Conservation (phyloP, 2,888 invertebrate species). For the Andricus curvator region DNA sequence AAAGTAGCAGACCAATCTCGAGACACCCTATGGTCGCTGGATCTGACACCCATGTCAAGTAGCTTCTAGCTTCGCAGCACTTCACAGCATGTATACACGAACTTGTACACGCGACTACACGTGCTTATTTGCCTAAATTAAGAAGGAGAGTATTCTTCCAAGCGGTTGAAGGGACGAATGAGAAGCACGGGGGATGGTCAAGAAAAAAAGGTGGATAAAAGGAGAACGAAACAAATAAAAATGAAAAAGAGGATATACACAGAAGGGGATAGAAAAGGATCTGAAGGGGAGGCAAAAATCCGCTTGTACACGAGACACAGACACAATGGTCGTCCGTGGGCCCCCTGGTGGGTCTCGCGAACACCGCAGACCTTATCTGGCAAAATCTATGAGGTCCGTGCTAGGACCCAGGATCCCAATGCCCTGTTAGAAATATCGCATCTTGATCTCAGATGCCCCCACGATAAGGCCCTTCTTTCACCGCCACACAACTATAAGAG, state of each 20-base stretch:
- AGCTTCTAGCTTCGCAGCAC: constrained; percentile 14
- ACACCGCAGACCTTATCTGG: constrained; percentile 74
- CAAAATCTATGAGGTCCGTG: constrained; percentile 69
- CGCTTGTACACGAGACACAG: constrained; percentile 58
- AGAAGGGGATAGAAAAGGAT: constrained; percentile 32
- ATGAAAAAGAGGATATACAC: constrained; percentile 43
- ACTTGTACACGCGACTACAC: constrained; percentile 52
- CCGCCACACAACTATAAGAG: constrained; percentile 54
- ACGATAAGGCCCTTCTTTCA: constrained; percentile 70
- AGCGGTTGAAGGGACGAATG: neutral
- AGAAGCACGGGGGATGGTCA: constrained; percentile 3
- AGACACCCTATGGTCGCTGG: constrained; percentile 32
- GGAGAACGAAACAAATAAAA: neutral
- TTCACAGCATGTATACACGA: constrained; percentile 48
- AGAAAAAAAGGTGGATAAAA: constrained; percentile 16
- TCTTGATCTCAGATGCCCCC: constrained; percentile 73
- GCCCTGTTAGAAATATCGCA: constrained; percentile 75
- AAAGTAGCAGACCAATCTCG: constrained; percentile 17
- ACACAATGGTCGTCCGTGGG: constrained; percentile 63
- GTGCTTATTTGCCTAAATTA: constrained; percentile 62
- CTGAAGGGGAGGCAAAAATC: constrained; percentile 42
- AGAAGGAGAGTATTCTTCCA: constrained; percentile 56
- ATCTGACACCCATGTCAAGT: constrained; percentile 41
- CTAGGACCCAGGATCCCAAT: constrained; percentile 69
- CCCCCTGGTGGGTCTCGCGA: constrained; percentile 75